Base-by-base conservation (phyloP, 2,113 vertebrate genomes). In the Pseudorhombus dupliciocellatus region DNA sequence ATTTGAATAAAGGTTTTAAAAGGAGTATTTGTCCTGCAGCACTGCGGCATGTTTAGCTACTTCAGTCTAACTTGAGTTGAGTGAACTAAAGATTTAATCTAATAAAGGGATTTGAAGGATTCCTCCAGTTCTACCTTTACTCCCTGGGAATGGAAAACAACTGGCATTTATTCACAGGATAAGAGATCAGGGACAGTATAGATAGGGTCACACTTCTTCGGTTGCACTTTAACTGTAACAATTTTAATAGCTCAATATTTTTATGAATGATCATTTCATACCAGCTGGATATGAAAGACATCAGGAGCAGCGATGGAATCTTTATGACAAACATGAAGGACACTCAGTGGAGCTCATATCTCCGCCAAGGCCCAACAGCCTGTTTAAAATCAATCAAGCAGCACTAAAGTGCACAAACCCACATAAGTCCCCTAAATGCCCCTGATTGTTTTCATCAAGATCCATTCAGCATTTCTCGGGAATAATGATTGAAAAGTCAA, bases 1-100 rank as follows among this genome's bases (percentile, higher is more conserved):
- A 58, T 67, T 73, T 63, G 31, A 70, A 63, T 64, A 48, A 66
- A 44, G 14, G 69, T 46, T 75, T 70, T 57, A 57, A 81, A 72
- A 68, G 44, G 40, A 44, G 54, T 7, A 11, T 64, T 76, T 63
- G 67, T 77, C 61, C 65, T 26, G 42, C 14, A 15, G 30, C 5
- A 14, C 46, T 30, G 62, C 50, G 21, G 54, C 34, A n/a, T 68
- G 52, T 71, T 88, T 77, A 24, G 51, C 20, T 50, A 24, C 51
- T 51, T 64, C 37, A 20, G 12, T 69, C 55, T 37, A 60, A 75
- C 11, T 68, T 9, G 22, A 28, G 44, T 63, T 30, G 21, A 5
- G 56, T 64, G 37, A 64, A 30, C 60, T 16, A 44, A 16, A 66
- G 44, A 72, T 72, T 25, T 51, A 24, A 42, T 81, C 40, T 15